Percentiles rank a stretch among this genome's conserved stretches.
Evolutionary conservation across 2,113 vertebrate genomes (phyloP).

Genomic region (Rhynchomys soricoides): DNA sequence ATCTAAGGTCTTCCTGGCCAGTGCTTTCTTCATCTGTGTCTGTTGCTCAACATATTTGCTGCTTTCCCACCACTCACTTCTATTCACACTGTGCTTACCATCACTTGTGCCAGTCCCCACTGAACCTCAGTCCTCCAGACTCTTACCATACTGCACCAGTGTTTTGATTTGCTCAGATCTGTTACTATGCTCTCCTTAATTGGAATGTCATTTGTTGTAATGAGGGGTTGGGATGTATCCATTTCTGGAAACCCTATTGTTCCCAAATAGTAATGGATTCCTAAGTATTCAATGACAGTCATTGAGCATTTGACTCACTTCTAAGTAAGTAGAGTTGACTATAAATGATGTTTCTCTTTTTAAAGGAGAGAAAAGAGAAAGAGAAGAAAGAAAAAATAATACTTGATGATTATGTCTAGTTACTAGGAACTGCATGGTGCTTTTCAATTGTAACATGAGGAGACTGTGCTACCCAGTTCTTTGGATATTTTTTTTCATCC

Average conservation of each 20-base stretch:
- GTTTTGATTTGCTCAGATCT: not conserved
- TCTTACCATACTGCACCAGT: accelerated
- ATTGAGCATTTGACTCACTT: not conserved
- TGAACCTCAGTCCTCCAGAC: not conserved
- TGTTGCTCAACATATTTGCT: not conserved
- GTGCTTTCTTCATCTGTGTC: not conserved
- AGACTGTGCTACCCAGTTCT: not conserved
- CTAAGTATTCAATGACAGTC: not conserved
- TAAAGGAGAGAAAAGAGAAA: not conserved
- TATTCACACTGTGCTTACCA: not conserved
- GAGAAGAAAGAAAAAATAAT: not conserved
- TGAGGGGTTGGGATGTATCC: not conserved
- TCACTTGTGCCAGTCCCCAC: not conserved
- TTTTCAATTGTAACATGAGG: not conserved
- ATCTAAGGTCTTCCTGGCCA: not conserved
- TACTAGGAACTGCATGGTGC: not conserved
- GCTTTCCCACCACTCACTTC: not conserved
- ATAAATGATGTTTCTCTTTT: not conserved
- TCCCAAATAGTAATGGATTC: not conserved
- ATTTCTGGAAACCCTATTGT: not conserved
- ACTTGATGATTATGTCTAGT: not conserved
- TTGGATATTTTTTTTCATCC: not conserved
- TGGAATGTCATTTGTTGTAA: not conserved
- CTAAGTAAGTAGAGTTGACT: not conserved
- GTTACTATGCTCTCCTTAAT: not conserved